These are phyloP conservation scores for Rotaria socialis DNA, from an alignment of 2,888 invertebrate genomes.

Conservation along the genomic window DNA sequence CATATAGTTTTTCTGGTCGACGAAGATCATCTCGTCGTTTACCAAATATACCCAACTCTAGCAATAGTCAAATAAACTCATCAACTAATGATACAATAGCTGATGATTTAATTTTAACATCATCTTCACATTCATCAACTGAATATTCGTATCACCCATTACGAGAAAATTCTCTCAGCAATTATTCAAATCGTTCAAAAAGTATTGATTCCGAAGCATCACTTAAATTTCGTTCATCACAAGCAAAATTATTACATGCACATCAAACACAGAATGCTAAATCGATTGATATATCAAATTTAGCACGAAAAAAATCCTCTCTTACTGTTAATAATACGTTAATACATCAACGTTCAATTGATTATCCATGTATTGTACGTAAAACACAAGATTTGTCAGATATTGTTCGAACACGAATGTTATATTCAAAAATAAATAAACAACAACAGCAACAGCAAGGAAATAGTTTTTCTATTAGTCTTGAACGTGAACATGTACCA, in stretches of 20 bases:
- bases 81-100: background rate
- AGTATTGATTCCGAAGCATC: conserved; percentile 43
- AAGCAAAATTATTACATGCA: background rate
- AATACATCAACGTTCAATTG: conserved; percentile 40
- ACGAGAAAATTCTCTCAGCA: conserved; percentile 1
- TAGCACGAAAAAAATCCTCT: conserved; percentile 33
- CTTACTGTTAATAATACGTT: conserved; percentile 36
- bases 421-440: conserved; percentile 42
- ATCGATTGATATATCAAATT: conserved; percentile 40
- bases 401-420: conserved; percentile 44
- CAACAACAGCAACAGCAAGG: conserved; percentile 37
- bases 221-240: background rate
- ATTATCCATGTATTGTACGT: conserved; percentile 46
- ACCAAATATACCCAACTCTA: background rate
- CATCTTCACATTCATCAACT: background rate
- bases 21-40: conserved; percentile 30
- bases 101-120: background rate
- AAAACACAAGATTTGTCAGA: conserved; percentile 43
- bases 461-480: conserved; percentile 38
- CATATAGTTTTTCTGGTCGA: background rate
- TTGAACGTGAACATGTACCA: conserved; percentile 46
- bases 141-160: background rate
- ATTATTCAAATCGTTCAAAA: conserved; percentile 15
- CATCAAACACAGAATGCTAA: conserved; percentile 35
- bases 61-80: too few species aligned